Evolutionary conservation across 2,888 invertebrate species (phyloP).

Genomic region (Aphidoletes aphidimyza): DNA sequence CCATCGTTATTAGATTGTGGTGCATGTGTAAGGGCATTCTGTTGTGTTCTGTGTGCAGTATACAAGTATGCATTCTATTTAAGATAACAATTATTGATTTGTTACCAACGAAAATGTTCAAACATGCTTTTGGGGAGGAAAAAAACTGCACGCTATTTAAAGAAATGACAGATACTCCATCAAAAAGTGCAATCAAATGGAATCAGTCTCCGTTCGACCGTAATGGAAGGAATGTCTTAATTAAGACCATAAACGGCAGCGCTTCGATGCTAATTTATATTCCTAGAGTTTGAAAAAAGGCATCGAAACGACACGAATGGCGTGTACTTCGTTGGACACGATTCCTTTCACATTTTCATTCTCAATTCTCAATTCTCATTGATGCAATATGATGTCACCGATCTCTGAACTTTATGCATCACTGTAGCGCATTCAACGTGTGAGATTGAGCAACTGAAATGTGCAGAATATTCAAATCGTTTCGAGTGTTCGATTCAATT

Average conservation of each 20-base stretch:
- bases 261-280: conserved; percentile 30
- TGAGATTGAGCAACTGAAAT: conserved; percentile 28
- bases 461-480: conserved; percentile 18
- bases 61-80: conserved; percentile 26
- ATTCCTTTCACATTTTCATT: conserved; percentile 33
- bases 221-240: conserved; percentile 12
- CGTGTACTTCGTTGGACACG: conserved; percentile 23
- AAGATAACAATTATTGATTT: conserved; percentile 42
- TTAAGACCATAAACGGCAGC: conserved; percentile 8
- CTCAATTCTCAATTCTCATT: neutral
- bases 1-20: neutral
- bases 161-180: neutral
- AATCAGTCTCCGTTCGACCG: neutral
- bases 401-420: conserved; percentile 48
- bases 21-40: conserved; percentile 28
- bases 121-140: neutral
- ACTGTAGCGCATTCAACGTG: neutral
- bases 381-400: neutral
- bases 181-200: conserved; percentile 12
- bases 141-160: neutral
- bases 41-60: too few species aligned
- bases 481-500: neutral
- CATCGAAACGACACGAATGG: conserved; percentile 6
- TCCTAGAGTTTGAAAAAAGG: neutral
- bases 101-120: conserved; percentile 1